Evolutionary conservation across 2,797 vertebrate species (phyloP).

Genomic region (Lophotriccus pileatus): DNA sequence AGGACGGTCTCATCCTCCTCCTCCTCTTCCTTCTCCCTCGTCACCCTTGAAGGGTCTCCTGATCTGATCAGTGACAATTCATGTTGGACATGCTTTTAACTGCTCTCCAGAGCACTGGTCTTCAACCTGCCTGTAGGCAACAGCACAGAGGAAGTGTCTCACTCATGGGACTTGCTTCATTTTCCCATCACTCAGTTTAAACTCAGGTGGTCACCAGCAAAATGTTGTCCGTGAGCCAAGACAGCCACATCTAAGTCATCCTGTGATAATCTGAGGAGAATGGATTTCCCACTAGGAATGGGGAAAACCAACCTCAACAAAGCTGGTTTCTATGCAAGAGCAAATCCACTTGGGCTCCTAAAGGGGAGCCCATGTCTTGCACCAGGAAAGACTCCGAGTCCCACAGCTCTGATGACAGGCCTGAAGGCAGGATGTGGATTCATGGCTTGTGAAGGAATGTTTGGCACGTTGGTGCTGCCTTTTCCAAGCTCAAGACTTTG

Average conservation of each 20-base stretch:
- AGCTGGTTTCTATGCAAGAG: neutral
- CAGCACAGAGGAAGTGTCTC: neutral
- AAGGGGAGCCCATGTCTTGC: neutral
- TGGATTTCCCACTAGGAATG: neutral
- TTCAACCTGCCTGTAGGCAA: neutral
- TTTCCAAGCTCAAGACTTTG: neutral
- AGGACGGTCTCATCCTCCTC: neutral
- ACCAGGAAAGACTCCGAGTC: neutral
- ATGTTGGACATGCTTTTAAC: rapidly evolving
- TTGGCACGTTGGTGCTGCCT: neutral
- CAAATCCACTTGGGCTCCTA: neutral
- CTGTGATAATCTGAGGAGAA: neutral
- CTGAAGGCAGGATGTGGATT: neutral
- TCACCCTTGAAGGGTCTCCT: neutral
- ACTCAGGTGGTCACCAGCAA: neutral
- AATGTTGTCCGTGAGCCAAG: neutral
- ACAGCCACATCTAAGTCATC: neutral
- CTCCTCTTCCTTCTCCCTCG: neutral
- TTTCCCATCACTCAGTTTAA: neutral
- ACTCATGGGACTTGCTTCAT: neutral
- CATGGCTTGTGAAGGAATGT: neutral
- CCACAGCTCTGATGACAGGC: neutral
- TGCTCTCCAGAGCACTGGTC: neutral
- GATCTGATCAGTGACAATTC: neutral
- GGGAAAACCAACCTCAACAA: neutral